phyloP scores from a whole-genome alignment of 2,797 vertebrate genomes.

The Microctenopoma steveboyesi region DNA sequence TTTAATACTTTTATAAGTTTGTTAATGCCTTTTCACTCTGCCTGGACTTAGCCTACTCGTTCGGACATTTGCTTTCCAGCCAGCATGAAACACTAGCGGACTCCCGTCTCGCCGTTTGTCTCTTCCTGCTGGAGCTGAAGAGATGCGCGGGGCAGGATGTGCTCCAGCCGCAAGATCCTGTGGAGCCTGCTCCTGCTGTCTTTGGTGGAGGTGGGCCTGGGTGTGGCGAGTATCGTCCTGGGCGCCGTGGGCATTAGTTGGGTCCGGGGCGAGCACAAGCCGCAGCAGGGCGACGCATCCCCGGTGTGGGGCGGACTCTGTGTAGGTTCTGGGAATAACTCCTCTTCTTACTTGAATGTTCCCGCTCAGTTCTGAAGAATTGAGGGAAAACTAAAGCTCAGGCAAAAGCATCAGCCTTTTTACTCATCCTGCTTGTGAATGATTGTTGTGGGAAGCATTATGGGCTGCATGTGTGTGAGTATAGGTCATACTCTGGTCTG shows the following conservation, averaged over 20 bases:
- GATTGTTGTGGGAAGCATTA: not conserved
- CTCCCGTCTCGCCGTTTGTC: constrained; percentile 57
- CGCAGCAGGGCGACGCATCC: constrained; percentile 96
- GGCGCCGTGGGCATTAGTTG: constrained; percentile 94
- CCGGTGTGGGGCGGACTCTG: constrained; percentile 99
- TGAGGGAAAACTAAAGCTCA: not conserved
- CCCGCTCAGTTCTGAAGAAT: constrained; percentile 1
- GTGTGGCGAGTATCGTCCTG: constrained; percentile 95
- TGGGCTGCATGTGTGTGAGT: not conserved
- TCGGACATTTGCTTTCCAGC: not conserved
- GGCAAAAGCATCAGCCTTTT: not conserved
- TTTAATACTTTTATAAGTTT: constrained; percentile 6
- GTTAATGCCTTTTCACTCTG: not conserved
- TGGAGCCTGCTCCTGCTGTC: constrained; percentile 97
- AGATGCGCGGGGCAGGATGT: constrained; percentile 95
- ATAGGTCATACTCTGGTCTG: too few relatives aligned
- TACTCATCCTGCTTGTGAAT: not conserved
- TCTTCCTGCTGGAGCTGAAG: constrained; percentile 84
- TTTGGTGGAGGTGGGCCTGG: constrained; percentile 97
- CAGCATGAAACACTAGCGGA: constrained; percentile 48
- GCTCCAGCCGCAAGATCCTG: constrained; percentile 97
- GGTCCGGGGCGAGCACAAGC: constrained; percentile 87
- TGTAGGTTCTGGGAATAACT: constrained; percentile 84
- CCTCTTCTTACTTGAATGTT: constrained; percentile 5
- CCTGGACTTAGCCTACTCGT: constrained; percentile 15